phyloP scores from a whole-genome alignment of 2,797 vertebrate genomes.

The Sebastes cheni region DNA sequence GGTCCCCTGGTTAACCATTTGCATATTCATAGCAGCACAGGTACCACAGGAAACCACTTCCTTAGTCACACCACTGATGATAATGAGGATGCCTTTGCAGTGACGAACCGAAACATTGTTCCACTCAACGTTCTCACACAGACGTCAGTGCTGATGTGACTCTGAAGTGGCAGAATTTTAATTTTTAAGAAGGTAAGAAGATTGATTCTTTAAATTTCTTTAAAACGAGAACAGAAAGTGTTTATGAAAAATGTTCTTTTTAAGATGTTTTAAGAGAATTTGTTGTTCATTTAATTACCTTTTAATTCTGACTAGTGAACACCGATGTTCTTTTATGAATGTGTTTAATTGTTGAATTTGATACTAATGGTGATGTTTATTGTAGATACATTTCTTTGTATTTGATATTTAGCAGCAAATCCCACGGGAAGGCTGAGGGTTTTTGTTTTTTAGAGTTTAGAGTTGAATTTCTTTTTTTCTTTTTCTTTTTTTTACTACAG shows the following conservation, averaged over 20 bases:
- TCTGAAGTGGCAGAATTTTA: background rate
- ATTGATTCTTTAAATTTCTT: background rate
- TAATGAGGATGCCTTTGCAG: conserved; percentile 12
- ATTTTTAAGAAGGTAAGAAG: conserved; percentile 36
- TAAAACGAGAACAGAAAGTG: background rate
- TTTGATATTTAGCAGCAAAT: background rate
- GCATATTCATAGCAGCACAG: conserved; percentile 52
- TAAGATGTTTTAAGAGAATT: background rate
- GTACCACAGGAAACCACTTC: conserved; percentile 66
- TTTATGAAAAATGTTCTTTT: background rate
- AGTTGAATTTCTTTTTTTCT: too few relatives aligned
- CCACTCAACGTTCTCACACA: conserved; percentile 19
- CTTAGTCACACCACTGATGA: conserved; percentile 40
- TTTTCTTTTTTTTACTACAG: background rate
- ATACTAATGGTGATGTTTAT: background rate
- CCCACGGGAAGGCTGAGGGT: background rate
- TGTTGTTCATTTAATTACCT: background rate
- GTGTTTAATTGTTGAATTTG: background rate
- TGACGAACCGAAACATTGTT: conserved; percentile 18
- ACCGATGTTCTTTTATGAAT: background rate
- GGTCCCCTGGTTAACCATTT: background rate
- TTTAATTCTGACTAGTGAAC: background rate
- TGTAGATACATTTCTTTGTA: background rate
- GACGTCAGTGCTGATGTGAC: background rate
- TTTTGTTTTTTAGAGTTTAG: background rate